Percentiles rank a stretch among this genome's conserved stretches.
These are phyloP conservation scores for Procambarus clarkii DNA, from an alignment of 1,140 invertebrate genomes.

Conservation along the genomic window DNA sequence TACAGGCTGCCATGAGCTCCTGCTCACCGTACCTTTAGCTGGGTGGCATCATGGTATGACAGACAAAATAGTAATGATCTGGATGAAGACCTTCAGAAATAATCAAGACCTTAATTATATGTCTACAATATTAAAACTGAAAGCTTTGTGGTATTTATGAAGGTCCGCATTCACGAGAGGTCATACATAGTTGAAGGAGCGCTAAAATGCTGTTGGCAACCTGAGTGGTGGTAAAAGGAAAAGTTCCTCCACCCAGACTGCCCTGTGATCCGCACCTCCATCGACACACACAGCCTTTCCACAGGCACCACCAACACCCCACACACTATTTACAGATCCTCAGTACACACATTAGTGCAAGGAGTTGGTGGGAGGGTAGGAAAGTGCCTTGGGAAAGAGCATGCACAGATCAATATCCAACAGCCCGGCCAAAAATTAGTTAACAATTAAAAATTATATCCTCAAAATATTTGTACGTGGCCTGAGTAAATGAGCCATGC, in stretches of 20 bases:
- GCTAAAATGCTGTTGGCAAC: slow-evolving; percentile 53
- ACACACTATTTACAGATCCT: slow-evolving; percentile 52
- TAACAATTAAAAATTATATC: neutral
- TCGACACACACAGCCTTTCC: slow-evolving; percentile 67
- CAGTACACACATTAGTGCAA: slow-evolving; percentile 31
- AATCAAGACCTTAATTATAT: neutral
- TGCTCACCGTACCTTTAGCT: slow-evolving; percentile 37
- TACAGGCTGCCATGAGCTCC: slow-evolving; percentile 23
- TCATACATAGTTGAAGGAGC: slow-evolving; percentile 58
- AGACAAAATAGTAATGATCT: slow-evolving; percentile 51
- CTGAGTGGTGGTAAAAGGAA: slow-evolving; percentile 17
- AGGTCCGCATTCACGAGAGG: slow-evolving; percentile 36
- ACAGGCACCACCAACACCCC: slow-evolving; percentile 65
- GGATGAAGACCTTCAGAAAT: slow-evolving; percentile 59
- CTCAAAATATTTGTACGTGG: neutral
- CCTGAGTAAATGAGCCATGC: slow-evolving; percentile 3
- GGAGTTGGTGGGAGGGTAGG: slow-evolving; percentile 52
- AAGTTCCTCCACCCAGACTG: slow-evolving; percentile 37
- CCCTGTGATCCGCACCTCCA: slow-evolving; percentile 57
- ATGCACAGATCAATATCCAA: slow-evolving; percentile 57
- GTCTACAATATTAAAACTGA: neutral
- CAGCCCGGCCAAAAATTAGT: slow-evolving; percentile 38
- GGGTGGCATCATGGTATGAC: slow-evolving; percentile 38
- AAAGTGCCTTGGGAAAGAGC: slow-evolving; percentile 59
- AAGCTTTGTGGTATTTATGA: slow-evolving; percentile 36